A percentile compares a stretch with the other conserved stretches of the same genome.
phyloP scores from a whole-genome alignment of 2,888 invertebrate species.

The Saturnia japonica region DNA sequence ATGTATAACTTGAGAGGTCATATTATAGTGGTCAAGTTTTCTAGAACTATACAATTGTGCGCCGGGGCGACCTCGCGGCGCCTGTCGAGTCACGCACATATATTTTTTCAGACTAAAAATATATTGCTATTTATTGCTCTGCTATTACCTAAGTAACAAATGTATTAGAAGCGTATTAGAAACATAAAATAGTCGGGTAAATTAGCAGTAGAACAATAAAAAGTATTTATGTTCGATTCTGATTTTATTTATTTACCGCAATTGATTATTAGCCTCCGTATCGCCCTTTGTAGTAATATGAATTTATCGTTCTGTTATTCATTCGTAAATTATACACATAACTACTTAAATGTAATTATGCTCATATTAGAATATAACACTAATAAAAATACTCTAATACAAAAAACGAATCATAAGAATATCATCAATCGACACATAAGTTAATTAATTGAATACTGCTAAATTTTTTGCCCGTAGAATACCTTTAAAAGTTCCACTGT shows the following conservation, averaged over 20 bases:
- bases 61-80: constrained; percentile 74
- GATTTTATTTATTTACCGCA: not conserved
- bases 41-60: constrained; percentile 72
- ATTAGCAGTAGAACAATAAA: not conserved
- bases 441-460: too few species aligned
- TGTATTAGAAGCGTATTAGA: constrained; percentile 37
- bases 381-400: too few species aligned
- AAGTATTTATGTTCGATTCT: not conserved
- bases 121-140: constrained; percentile 52
- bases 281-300: too few species aligned
- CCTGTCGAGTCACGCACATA: constrained; percentile 79
- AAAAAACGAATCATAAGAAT: too few species aligned
- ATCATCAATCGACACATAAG: too few species aligned
- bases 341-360: not conserved
- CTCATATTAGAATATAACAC: too few species aligned
- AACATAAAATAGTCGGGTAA: too few species aligned
- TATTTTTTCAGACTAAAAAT: constrained; percentile 71
- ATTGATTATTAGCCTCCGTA: not conserved
- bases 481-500: too few species aligned
- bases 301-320: too few species aligned
- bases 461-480: too few species aligned
- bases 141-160: constrained; percentile 40
- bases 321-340: not conserved
- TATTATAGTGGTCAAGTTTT: constrained; percentile 54
- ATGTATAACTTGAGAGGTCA: constrained; percentile 51